These are phyloP conservation scores for Camptogramma bilineatum DNA, from an alignment of 2,888 invertebrate species.

Conservation along the genomic window DNA sequence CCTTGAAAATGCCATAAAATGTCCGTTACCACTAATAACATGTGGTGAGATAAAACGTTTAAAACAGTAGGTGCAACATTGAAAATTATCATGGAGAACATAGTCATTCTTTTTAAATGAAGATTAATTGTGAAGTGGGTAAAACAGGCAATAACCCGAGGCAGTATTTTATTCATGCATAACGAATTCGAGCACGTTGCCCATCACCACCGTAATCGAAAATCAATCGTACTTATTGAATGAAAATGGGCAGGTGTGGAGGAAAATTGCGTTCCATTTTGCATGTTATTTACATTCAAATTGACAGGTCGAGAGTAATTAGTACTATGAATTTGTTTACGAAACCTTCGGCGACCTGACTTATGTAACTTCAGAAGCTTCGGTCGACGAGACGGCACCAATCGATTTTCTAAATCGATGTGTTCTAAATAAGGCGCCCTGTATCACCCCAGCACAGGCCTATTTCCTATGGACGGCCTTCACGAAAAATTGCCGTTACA, in stretches of 20 bases:
- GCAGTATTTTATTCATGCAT: slow-evolving; percentile 35
- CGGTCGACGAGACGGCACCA: slow-evolving; percentile 22
- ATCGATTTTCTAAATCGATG: slow-evolving; percentile 52
- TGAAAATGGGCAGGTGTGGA: slow-evolving; percentile 49
- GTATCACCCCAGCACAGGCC: slow-evolving; percentile 47
- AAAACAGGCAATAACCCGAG: slow-evolving; percentile 5
- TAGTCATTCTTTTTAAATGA: slow-evolving; percentile 3
- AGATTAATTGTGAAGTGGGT: not conserved
- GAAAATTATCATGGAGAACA: not conserved
- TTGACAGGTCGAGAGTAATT: slow-evolving; percentile 32
- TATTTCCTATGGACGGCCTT: slow-evolving; percentile 56
- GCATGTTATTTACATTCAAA: slow-evolving; percentile 33
- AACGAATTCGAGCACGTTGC: slow-evolving; percentile 39
- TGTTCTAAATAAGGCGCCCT: slow-evolving; percentile 40
- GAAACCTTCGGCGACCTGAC: slow-evolving; percentile 8
- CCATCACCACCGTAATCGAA: slow-evolving; percentile 52
- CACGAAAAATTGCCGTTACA: slow-evolving; percentile 63
- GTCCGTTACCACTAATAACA: slow-evolving; percentile 21
- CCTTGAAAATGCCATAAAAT: slow-evolving; percentile 34
- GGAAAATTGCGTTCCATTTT: slow-evolving; percentile 43
- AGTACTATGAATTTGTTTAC: slow-evolving; percentile 16
- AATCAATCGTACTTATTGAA: slow-evolving; percentile 57
- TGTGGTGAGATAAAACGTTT: slow-evolving; percentile 3
- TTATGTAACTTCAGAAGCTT: slow-evolving; percentile 32
- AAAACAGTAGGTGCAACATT: not conserved